A percentile compares a stretch with the other conserved stretches of the same genome.
phyloP scores from a whole-genome alignment of 2,113 vertebrate species.

The Tretioscincus oriximinensis region DNA sequence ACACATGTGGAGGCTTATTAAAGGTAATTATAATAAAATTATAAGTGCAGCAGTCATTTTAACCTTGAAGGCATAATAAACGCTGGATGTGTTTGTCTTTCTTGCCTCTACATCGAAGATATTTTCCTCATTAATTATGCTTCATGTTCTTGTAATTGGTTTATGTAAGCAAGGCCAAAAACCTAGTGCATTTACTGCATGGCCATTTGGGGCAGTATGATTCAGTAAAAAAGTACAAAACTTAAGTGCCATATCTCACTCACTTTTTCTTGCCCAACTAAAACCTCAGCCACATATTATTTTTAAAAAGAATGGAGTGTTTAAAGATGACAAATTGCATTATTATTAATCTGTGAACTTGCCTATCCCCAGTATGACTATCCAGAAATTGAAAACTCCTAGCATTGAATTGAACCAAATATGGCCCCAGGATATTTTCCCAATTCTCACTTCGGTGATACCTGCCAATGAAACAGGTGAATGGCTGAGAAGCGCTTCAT shows the following conservation, averaged over 20 bases:
- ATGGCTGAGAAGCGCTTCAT: too few species aligned
- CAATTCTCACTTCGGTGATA: too few species aligned
- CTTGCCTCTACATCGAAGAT: conserved; percentile 71
- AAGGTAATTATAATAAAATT: conserved; percentile 87
- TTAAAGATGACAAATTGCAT: too few species aligned
- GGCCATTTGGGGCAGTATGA: conserved; percentile 44
- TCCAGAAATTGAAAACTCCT: too few species aligned
- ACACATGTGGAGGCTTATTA: conserved; percentile 84
- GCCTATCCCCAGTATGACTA: too few species aligned
- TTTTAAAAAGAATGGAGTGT: too few species aligned
- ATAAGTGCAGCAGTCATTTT: conserved; percentile 78
- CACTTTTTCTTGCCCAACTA: background rate
- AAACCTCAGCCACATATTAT: background rate
- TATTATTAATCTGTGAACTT: too few species aligned
- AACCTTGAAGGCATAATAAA: conserved; percentile 83
- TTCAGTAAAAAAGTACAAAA: conserved; percentile 27
- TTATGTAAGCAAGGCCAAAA: conserved; percentile 59
- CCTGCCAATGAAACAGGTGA: too few species aligned
- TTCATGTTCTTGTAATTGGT: conserved; percentile 71
- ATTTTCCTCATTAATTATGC: conserved; percentile 75
- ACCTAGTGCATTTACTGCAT: conserved; percentile 51
- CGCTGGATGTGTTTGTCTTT: conserved; percentile 71
- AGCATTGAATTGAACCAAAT: too few species aligned
- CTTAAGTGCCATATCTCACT: background rate
- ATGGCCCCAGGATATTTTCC: too few species aligned